A percentile compares a stretch with the other conserved stretches of the same genome.
These are phyloP conservation scores for Drosophila ironensis DNA, from an alignment of 1,140 invertebrate genomes.

Conservation along the genomic window DNA sequence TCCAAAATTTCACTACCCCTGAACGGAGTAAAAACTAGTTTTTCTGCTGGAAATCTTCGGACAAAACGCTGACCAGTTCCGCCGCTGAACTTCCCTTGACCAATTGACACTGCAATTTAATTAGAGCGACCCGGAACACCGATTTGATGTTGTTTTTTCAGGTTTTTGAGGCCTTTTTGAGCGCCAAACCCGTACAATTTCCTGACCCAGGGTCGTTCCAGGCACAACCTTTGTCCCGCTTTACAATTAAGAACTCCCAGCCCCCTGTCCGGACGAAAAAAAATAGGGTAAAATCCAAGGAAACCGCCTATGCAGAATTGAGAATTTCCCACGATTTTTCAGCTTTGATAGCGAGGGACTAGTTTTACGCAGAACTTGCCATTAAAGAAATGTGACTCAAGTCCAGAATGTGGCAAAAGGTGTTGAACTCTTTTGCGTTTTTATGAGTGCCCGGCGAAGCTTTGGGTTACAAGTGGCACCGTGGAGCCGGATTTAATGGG, in stretches of 20 bases:
- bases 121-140: constrained; percentile 70
- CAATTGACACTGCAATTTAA: constrained; percentile 77
- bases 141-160: constrained; percentile 66
- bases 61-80: constrained; percentile 43
- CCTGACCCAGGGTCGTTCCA: constrained; percentile 55
- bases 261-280: background rate
- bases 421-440: constrained; percentile 71
- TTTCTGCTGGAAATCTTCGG: constrained; percentile 4
- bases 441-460: constrained; percentile 15
- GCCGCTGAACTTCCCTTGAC: constrained; percentile 15
- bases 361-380: constrained; percentile 73
- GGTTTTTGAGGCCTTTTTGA: constrained; percentile 47
- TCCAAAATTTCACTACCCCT: constrained; percentile 22
- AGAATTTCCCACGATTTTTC: constrained; percentile 76
- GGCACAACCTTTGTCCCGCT: constrained; percentile 72
- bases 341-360: constrained; percentile 58
- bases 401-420: constrained; percentile 49
- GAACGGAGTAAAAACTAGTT: constrained; percentile 33
- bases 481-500: constrained; percentile 43
- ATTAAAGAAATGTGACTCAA: constrained; percentile 56
- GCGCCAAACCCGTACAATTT: constrained; percentile 38
- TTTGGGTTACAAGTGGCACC: constrained; percentile 19
- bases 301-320: constrained; percentile 56
- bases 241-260: constrained; percentile 39
- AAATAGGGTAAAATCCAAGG: constrained; percentile 21